Base-by-base conservation (phyloP, 2,113 vertebrate genomes). In the Ellobius talpinus region DNA sequence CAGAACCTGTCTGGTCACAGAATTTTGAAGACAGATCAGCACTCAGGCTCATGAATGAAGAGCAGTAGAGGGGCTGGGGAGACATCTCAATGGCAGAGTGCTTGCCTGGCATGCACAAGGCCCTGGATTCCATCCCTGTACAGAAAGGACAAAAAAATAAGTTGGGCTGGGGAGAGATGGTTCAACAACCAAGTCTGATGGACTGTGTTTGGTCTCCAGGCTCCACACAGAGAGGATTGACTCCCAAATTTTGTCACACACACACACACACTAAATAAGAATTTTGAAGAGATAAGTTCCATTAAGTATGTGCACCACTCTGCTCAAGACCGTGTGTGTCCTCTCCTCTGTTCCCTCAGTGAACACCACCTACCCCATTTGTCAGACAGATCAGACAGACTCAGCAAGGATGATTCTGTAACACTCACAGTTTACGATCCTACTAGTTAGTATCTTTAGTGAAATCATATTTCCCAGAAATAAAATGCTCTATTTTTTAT, bases 61-160 rank as follows among this genome's bases (percentile, higher is more conserved):
- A 74, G 70, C 74, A 31, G 36, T 0, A 23, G 50, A 55, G 42
- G 68, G 14, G 13, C 6, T 0, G 21, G 21, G 0, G 7, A 8
- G 0, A 1, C 5, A 7, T 29, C 23, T 3, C 42, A 14, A 2
- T 19, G 19, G 84, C 39, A 45, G 8, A 31, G 7, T 5, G n/a
- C 39, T 45, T 65, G 29, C 42, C 39, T 16, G 1, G 36, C 29
- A 13, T 0, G 11, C 39, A 33, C 39, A 23, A 36, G 63, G 63
- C 39, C 2, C 84, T 14, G 42, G 29, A 10, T 14, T 86, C 42
- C 16, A 68, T 33, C 29, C 16, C 39, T 31, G 39, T 39, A 21
- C 55, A 39, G 21, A 61, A 58, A 82, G 36, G 55, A 29, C 79
- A 7, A 9, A n/a, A n/a, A n/a, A n/a, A n/a, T n/a, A n/a, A n/a